These are phyloP conservation scores for Strix occidentalis DNA, from an alignment of 2,797 vertebrate genomes.

Conservation along the genomic window DNA sequence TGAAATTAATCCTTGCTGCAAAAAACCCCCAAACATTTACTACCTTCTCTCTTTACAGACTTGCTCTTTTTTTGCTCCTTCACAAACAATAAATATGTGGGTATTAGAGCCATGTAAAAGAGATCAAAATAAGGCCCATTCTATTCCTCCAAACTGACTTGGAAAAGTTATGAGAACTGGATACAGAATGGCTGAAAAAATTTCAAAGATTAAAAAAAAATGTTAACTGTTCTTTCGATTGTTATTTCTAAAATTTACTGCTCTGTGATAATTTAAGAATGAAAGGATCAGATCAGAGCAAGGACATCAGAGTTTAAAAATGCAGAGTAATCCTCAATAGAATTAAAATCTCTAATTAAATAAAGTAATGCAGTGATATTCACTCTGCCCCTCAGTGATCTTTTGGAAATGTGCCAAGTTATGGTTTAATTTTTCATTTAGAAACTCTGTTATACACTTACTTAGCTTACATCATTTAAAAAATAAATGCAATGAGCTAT, in stretches of 20 bases:
- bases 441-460: neutral
- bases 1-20: neutral
- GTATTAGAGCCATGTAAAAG: neutral
- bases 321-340: neutral
- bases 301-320: conserved; percentile 1
- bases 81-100: neutral
- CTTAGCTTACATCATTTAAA: neutral
- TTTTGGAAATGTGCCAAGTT: neutral
- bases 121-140: neutral
- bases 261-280: neutral
- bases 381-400: neutral
- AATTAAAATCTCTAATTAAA: conserved; percentile 19
- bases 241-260: neutral
- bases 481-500: neutral
- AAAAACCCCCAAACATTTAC: accelerated
- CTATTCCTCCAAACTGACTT: neutral
- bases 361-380: neutral
- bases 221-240: neutral
- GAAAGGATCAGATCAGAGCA: neutral
- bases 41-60: neutral
- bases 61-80: neutral
- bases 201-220: neutral
- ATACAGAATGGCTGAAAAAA: neutral
- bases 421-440: neutral
- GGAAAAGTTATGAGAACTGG: neutral